Evolutionary conservation across 2,888 invertebrate species (phyloP).

Genomic region (Agrotis ipsilon): DNA sequence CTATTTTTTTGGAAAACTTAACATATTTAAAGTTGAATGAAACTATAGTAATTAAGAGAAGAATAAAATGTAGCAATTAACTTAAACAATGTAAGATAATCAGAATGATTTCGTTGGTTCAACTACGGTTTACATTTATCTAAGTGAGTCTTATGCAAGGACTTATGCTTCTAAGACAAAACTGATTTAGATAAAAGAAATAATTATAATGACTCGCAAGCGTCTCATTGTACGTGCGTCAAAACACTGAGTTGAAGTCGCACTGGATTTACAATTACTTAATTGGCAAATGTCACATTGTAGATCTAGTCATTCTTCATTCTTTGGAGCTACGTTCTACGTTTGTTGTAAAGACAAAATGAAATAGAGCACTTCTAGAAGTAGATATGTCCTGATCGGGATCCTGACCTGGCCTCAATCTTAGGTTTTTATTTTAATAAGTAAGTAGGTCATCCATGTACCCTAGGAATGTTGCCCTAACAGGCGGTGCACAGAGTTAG

Average conservation of each 20-base stretch:
- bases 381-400: too few species aligned
- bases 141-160: too few species aligned
- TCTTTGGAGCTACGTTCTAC: conserved; percentile 8
- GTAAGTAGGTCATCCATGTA: too few species aligned
- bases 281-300: conserved; percentile 57
- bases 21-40: neutral
- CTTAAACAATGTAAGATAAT: neutral
- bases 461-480: too few species aligned
- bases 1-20: neutral
- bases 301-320: conserved; percentile 33
- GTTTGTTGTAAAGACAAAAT: neutral
- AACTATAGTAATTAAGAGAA: neutral
- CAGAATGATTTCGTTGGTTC: neutral
- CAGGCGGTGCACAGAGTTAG: too few species aligned
- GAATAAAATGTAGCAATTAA: neutral
- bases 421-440: neutral
- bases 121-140: neutral
- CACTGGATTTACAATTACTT: conserved; percentile 47
- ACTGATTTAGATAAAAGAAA: neutral
- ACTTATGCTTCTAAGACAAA: neutral
- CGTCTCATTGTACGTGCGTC: conserved; percentile 10
- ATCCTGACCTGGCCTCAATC: neutral
- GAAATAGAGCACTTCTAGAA: neutral
- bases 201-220: conserved; percentile 6
- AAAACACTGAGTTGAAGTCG: conserved; percentile 21